A percentile compares a stretch with the other conserved stretches of the same genome.
phyloP scores from a whole-genome alignment of 2,888 invertebrate genomes.

The Eupsilia transversa region DNA sequence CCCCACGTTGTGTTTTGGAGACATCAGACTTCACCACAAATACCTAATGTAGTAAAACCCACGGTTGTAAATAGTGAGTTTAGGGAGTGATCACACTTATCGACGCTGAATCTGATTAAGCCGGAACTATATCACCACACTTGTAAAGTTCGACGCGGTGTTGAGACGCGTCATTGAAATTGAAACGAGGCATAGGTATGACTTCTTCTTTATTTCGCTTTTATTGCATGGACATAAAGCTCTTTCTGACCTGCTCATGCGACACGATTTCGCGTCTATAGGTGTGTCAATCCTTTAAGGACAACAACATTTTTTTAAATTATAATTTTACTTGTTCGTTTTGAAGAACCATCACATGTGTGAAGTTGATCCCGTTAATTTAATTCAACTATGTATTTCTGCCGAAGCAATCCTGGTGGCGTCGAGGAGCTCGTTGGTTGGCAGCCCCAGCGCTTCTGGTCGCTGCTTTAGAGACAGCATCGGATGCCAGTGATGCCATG shows the following conservation, averaged over 20 bases:
- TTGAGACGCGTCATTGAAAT: background rate
- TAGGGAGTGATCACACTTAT: background rate
- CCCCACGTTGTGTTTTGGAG: background rate
- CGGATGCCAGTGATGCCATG: slow-evolving; percentile 85
- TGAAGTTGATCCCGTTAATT: background rate
- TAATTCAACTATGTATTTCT: background rate
- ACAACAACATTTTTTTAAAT: background rate
- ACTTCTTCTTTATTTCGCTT: background rate
- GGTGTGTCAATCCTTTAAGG: background rate
- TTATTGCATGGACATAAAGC: background rate
- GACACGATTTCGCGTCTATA: background rate
- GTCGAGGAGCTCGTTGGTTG: slow-evolving; percentile 86
- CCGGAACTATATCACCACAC: background rate
- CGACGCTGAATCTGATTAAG: background rate
- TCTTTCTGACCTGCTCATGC: background rate
- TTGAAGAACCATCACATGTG: background rate
- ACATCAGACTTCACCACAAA: background rate
- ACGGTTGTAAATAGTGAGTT: background rate
- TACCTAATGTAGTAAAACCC: background rate
- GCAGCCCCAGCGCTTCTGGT: slow-evolving; percentile 86
- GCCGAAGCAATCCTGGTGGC: slow-evolving; percentile 85
- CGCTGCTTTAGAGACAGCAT: slow-evolving; percentile 83
- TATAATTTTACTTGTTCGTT: background rate
- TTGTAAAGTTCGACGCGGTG: background rate
- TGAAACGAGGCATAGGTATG: background rate